Evolutionary conservation across 2,797 vertebrate genomes (phyloP).

Genomic region (Apogon talboti): DNA sequence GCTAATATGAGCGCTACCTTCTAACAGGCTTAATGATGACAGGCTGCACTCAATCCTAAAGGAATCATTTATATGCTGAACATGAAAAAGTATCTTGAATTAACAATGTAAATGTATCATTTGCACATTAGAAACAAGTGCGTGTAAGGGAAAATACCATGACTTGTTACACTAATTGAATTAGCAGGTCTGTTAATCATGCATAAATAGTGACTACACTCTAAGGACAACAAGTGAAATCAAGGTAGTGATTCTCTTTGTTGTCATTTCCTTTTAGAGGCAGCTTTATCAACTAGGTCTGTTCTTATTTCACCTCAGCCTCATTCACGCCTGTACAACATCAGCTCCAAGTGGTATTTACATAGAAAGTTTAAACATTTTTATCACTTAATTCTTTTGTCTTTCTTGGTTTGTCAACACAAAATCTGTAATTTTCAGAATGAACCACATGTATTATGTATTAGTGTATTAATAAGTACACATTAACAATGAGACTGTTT

Average conservation of each 20-base stretch:
- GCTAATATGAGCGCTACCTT: constrained; percentile 21
- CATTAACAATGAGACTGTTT: too few species aligned
- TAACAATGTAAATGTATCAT: constrained; percentile 76
- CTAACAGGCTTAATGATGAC: constrained; percentile 60
- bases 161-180: constrained; percentile 81
- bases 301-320: constrained; percentile 45
- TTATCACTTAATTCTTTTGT: too few species aligned
- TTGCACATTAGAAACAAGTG: constrained; percentile 73
- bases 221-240: constrained; percentile 71
- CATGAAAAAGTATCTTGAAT: constrained; percentile 69
- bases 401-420: too few species aligned
- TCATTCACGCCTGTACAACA: constrained; percentile 7
- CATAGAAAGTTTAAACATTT: too few species aligned
- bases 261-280: constrained; percentile 73
- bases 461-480: too few species aligned
- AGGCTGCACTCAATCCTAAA: constrained; percentile 64
- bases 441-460: too few species aligned
- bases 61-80: constrained; percentile 57
- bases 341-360: not conserved
- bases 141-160: constrained; percentile 63
- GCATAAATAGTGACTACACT: constrained; percentile 75
- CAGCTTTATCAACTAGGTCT: constrained; percentile 59
- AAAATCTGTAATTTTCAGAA: too few species aligned
- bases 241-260: constrained; percentile 68
- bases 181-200: constrained; percentile 82